Percentiles rank a stretch among this genome's conserved stretches.
Evolutionary conservation across 2,797 vertebrate genomes (phyloP).

Genomic region (Aplochiton taeniatus): DNA sequence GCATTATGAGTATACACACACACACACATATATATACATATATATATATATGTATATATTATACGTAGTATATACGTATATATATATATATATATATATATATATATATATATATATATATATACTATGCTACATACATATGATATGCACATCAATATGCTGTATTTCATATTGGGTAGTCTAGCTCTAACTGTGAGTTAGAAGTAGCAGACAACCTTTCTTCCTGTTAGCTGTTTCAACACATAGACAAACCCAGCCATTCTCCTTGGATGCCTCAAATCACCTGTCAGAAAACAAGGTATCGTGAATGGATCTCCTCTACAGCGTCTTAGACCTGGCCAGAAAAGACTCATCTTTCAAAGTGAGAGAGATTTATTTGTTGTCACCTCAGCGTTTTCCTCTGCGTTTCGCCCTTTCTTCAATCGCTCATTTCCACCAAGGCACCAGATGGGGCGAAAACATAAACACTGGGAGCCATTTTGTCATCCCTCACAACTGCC

Average conservation of each 20-base stretch:
- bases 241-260: slow-evolving; percentile 8
- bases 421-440: slow-evolving; percentile 80
- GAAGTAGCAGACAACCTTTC: neutral
- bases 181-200: no score
- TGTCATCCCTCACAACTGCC: slow-evolving; percentile 74
- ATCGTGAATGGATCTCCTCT: slow-evolving; percentile 48
- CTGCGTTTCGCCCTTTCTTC: slow-evolving; percentile 66
- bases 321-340: slow-evolving; percentile 42
- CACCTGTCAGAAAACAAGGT: slow-evolving; percentile 24
- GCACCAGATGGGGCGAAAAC: slow-evolving; percentile 84
- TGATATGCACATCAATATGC: no score
- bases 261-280: slow-evolving; percentile 13
- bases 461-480: slow-evolving; percentile 78
- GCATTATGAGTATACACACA: no score
- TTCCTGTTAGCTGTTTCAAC: neutral
- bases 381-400: slow-evolving; percentile 51
- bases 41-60: no score
- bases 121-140: no score
- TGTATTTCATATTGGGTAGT: no score
- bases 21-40: no score
- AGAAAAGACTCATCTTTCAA: slow-evolving; percentile 56
- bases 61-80: no score
- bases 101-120: no score
- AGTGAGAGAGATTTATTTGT: slow-evolving; percentile 57
- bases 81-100: no score